Evolutionary conservation across 1,140 invertebrate genomes (phyloP).

Genomic region (Oedothorax gibbosus): DNA sequence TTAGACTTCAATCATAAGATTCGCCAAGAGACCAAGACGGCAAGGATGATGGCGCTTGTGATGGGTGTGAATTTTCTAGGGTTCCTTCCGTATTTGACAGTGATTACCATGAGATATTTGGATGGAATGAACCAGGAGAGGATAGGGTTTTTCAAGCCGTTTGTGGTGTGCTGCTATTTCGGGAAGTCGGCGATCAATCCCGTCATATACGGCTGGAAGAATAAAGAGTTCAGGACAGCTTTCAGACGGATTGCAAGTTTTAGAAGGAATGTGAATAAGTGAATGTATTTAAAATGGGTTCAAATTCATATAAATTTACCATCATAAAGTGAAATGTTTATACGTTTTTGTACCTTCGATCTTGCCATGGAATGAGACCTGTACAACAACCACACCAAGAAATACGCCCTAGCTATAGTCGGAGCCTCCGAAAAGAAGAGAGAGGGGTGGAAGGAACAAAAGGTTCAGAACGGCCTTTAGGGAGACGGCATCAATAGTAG

Average conservation of each 20-base stretch:
- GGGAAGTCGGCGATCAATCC: constrained; percentile 65
- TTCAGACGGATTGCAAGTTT: constrained; percentile 55
- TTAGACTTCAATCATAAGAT: constrained; percentile 48
- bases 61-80: constrained; percentile 63
- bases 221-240: constrained; percentile 62
- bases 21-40: constrained; percentile 61
- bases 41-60: constrained; percentile 64
- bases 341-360: constrained; percentile 7
- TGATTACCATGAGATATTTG: constrained; percentile 56
- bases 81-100: constrained; percentile 61
- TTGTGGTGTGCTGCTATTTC: constrained; percentile 63
- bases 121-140: constrained; percentile 45
- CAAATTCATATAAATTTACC: no score
- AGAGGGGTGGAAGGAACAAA: constrained; percentile 65
- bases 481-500: no score
- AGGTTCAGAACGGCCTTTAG: constrained; percentile 63
- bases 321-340: no score
- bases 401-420: constrained; percentile 58
- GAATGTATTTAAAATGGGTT: no score
- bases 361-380: constrained; percentile 63
- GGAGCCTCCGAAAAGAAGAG: no score
- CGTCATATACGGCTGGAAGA: constrained; percentile 65
- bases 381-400: constrained; percentile 55
- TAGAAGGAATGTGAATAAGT: not conserved
- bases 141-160: constrained; percentile 40